A percentile compares a stretch with the other conserved stretches of the same genome.
Evolutionary conservation across 1,140 invertebrate species (phyloP).

Genomic region (Drosophila burlai): DNA sequence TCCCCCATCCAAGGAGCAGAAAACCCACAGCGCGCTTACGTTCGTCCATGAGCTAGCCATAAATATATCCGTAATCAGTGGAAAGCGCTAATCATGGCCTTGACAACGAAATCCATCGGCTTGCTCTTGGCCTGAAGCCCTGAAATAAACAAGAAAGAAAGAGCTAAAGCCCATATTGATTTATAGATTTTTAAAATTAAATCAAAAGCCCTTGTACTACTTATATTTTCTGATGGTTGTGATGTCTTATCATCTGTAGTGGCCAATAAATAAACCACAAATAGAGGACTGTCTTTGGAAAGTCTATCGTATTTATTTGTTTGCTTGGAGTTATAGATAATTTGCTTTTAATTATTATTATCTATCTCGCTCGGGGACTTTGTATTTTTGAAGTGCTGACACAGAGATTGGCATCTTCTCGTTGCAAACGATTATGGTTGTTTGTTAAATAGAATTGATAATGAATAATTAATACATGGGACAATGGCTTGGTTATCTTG

Average conservation of each 20-base stretch:
- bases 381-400: constrained; percentile 12
- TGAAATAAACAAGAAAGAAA: neutral
- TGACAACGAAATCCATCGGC: constrained; percentile 19
- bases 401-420: constrained; percentile 1
- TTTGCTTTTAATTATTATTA: constrained; percentile 7
- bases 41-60: neutral
- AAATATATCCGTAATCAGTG: constrained; percentile 22
- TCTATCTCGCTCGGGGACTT: neutral
- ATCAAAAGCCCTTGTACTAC: neutral
- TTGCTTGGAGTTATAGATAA: neutral
- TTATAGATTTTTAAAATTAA: constrained; percentile 2
- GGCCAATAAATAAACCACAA: neutral
- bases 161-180: neutral
- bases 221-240: neutral
- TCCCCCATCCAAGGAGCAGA: neutral
- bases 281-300: neutral
- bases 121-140: neutral
- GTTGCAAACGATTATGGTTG: constrained; percentile 1
- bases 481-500: neutral
- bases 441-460: too few relatives aligned
- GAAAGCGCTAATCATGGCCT: constrained; percentile 6
- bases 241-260: neutral
- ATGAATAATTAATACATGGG: neutral
- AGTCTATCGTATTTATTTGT: constrained; percentile 1
- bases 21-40: neutral